phyloP scores from a whole-genome alignment of 2,113 vertebrate genomes.

The Tychaedon coryphoeus region DNA sequence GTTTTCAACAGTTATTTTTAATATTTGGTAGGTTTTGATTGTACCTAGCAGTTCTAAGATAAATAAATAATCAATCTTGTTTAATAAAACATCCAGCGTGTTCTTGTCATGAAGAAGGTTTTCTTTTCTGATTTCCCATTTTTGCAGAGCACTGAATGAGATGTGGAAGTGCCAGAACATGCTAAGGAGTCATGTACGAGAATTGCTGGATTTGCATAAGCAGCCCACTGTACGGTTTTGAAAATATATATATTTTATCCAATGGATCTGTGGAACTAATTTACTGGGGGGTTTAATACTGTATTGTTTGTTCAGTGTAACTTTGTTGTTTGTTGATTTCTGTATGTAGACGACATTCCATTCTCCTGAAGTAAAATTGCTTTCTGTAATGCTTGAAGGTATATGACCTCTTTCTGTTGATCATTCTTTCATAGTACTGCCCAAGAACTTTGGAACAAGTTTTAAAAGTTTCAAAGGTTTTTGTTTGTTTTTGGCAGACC shows the following conservation, averaged over 20 bases:
- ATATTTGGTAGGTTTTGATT: neutral
- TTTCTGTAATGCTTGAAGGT: neutral
- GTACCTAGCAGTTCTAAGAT: neutral
- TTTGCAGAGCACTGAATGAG: slow-evolving; percentile 92
- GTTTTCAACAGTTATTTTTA: neutral
- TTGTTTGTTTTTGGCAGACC: neutral
- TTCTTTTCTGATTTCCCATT: neutral
- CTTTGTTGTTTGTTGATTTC: neutral
- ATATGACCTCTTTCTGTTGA: neutral
- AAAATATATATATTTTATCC: neutral
- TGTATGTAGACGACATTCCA: neutral
- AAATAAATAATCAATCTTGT: neutral
- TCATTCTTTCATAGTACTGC: neutral
- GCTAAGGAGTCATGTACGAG: slow-evolving; percentile 92
- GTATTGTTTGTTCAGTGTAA: neutral
- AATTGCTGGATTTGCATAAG: slow-evolving; percentile 95
- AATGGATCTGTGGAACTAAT: neutral
- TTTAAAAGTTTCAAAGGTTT: neutral
- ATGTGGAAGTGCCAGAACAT: slow-evolving; percentile 99
- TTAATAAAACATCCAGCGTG: neutral
- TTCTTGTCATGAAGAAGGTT: neutral
- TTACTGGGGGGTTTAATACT: neutral
- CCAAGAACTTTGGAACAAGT: neutral
- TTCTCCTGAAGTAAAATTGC: neutral
- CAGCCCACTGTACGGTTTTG: slow-evolving; percentile 85